Conservation (phyloP, 2,797 vertebrate species). For the Salmo trutta region DNA sequence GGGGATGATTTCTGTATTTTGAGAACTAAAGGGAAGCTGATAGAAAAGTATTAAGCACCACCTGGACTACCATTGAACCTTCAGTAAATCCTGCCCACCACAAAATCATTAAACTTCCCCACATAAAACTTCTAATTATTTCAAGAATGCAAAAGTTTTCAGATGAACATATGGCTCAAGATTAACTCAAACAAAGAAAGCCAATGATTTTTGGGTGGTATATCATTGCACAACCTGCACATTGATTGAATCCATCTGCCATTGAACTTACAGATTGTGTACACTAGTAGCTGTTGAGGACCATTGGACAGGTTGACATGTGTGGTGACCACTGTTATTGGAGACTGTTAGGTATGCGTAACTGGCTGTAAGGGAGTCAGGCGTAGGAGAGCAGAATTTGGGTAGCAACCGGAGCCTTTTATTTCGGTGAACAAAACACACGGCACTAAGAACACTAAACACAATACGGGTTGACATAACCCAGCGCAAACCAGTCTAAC, state of each 20-base stretch:
- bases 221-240: conserved; percentile 1
- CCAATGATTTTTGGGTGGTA: neutral
- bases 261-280: neutral
- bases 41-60: neutral
- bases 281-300: neutral
- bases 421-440: too few species aligned
- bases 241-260: conserved; percentile 32
- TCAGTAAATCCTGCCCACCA: neutral
- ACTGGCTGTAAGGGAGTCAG: too few species aligned
- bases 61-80: neutral
- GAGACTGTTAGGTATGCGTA: neutral
- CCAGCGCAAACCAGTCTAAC: too few species aligned
- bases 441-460: too few species aligned
- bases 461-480: too few species aligned
- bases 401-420: too few species aligned
- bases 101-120: neutral
- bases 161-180: neutral
- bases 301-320: neutral
- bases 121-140: neutral
- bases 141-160: conserved; percentile 5
- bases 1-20: too few species aligned
- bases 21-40: neutral
- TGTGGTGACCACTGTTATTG: neutral
- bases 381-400: too few species aligned
- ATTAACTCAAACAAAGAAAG: neutral